phyloP scores from a whole-genome alignment of 2,113 vertebrate species.

The Jacana jacana region DNA sequence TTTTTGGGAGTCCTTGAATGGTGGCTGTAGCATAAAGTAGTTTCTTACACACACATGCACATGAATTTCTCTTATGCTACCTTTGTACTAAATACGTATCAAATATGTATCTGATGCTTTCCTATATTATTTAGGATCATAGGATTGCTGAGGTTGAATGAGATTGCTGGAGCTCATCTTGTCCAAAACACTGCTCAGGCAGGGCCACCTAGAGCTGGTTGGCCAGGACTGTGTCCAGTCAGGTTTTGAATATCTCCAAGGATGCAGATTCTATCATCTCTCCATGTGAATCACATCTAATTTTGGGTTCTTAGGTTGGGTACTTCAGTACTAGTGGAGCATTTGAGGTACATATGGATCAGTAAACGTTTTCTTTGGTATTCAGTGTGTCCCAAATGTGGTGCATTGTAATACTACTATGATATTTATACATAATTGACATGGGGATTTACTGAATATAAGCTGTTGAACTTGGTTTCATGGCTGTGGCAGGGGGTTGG shows the following conservation, averaged over 20 bases:
- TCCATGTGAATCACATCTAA: background rate
- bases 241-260: background rate
- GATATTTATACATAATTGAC: background rate
- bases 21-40: background rate
- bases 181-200: background rate
- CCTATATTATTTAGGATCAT: background rate
- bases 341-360: background rate
- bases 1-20: background rate
- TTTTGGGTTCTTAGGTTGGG: background rate
- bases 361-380: background rate
- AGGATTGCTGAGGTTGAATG: background rate
- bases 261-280: background rate
- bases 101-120: background rate
- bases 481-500: background rate
- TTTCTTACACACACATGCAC: accelerated
- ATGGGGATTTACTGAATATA: background rate
- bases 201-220: background rate
- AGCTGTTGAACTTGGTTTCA: background rate
- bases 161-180: background rate
- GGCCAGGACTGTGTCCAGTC: background rate
- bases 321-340: background rate
- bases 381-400: background rate
- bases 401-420: background rate
- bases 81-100: background rate
- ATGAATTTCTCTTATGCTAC: background rate